Base-by-base conservation (phyloP, 1,140 invertebrate genomes). In the Homalodisca vitripennis region DNA sequence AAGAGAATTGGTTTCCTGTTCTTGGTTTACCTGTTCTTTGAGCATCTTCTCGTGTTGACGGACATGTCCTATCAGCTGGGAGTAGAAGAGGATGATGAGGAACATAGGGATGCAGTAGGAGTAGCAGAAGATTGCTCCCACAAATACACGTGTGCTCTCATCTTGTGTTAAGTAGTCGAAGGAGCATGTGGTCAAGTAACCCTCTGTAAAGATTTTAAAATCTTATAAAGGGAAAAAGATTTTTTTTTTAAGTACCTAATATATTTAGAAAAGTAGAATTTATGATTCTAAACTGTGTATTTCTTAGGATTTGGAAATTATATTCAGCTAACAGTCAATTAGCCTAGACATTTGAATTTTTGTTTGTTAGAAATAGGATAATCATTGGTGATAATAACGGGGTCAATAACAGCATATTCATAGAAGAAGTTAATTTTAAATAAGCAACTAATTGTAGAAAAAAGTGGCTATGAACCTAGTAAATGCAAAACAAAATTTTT, bases 31-130 rank as follows among this genome's bases (percentile, higher is more conserved):
- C 77, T 84, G 89, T 22, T 89, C 87, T 47, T 85, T 82, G 51
- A 94, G 83, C 85, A 92, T 91, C 74, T 87, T 86, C 75, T 93
- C 91, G 77, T 94, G 92, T 26, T 82, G 82, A 0, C 86, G 83
- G 0, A 92, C 89, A 66, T 92, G 90, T 32, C 84, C 82, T 29
- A 90, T 85, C 1, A 92, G 83, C 71, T 87, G 86, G 0, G 83
- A 85, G 76, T 92, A 92, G 75, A 88, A 91, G 73, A 83, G 85
- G 63, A 86, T 78, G 47, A 91, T 90, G 26, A 89, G 81, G 10
- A 78, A 13, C 80, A 92, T 85, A 0, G 89, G 89, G 13, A 91
- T 85, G 63, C 75, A 80, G 77, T 91, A 92, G 67, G 88, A 84
- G 85, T 88, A 91, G 1, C 84, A 74, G 74, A 90, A 90, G 70